phyloP scores from a whole-genome alignment of 2,797 vertebrate species.

The Balearica regulorum region DNA sequence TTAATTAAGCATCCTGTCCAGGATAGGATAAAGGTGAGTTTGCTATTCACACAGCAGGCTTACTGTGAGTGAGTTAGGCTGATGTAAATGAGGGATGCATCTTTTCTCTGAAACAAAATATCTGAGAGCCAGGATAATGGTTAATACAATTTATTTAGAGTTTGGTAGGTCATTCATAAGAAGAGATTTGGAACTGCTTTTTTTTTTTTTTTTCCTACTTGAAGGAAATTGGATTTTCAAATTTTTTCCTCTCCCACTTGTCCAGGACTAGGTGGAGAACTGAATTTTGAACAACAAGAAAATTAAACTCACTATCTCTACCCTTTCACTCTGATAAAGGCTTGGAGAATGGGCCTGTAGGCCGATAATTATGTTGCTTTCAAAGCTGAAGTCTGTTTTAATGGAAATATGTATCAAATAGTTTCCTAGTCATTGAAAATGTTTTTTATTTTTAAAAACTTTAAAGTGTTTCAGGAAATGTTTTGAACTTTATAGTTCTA shows the following conservation, averaged over 20 bases:
- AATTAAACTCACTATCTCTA: background rate
- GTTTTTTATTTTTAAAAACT: background rate
- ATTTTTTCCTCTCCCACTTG: background rate
- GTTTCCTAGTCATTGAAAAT: background rate
- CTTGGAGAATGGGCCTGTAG: background rate
- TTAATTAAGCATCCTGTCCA: background rate
- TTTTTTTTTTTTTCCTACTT: background rate
- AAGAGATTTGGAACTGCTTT: background rate
- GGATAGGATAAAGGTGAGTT: background rate
- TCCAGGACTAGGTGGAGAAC: background rate
- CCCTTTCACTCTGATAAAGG: background rate
- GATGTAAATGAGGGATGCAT: background rate
- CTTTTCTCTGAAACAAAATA: background rate
- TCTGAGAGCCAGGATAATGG: background rate
- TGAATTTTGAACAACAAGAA: background rate
- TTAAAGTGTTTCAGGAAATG: background rate
- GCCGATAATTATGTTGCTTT: background rate
- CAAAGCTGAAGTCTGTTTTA: background rate
- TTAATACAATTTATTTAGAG: background rate
- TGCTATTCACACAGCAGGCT: background rate
- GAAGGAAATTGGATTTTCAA: background rate
- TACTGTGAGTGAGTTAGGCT: background rate
- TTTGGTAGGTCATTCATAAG: background rate
- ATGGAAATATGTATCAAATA: background rate
- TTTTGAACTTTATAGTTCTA: background rate